Base-by-base conservation (phyloP, 2,797 vertebrate species). In the Thripadectes ignobilis region DNA sequence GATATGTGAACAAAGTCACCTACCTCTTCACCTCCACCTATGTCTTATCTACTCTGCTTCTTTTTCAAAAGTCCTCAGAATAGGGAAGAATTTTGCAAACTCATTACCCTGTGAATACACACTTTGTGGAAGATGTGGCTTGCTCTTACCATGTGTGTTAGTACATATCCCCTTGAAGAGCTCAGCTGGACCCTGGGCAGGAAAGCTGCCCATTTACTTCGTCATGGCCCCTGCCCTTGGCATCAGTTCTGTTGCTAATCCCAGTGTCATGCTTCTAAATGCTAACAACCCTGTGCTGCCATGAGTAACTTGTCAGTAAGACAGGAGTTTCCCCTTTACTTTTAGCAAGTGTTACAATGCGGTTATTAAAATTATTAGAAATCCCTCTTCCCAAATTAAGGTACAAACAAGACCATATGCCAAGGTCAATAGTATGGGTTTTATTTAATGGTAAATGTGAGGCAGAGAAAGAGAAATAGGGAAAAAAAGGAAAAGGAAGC, bases 81-180 rank as follows among this genome's bases (percentile, higher is more conserved):
- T 12, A 21, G 32, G 29, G 39, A 39, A 49, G 29, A 68, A 59
- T 55, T 51, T 62, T 58, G 65, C 26, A 14, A n/a, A 26, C 26
- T 48, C 1, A 1, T 43, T 52, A 7, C 10, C 27, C 24, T 13
- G 8, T 36, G 63, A 30, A 36, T 61, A 30, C 10, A 14, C 0
- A 1, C 41, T 61, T 10, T 11, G 12, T 19, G 38, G 41, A 71
- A 58, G 54, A 12, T 0, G 0, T 43, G 32, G 9, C 49, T 49
- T 68, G 51, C 32, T 21, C 51, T 36, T 45, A 26, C 22, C 7
- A 6, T 29, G 2, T 30, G 4, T 20, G 45, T 32, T 68, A 27
- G 23, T 48, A 18, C 0, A 1, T 22, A 21, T 38, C 26, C 30
- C 23, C 46, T 45, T 0, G 0, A 49, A 32, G 55, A 63, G 29